A percentile compares a stretch with the other conserved stretches of the same genome.
Evolutionary conservation across 2,888 invertebrate species (phyloP).

Genomic region (Conops quadrifasciatus): DNA sequence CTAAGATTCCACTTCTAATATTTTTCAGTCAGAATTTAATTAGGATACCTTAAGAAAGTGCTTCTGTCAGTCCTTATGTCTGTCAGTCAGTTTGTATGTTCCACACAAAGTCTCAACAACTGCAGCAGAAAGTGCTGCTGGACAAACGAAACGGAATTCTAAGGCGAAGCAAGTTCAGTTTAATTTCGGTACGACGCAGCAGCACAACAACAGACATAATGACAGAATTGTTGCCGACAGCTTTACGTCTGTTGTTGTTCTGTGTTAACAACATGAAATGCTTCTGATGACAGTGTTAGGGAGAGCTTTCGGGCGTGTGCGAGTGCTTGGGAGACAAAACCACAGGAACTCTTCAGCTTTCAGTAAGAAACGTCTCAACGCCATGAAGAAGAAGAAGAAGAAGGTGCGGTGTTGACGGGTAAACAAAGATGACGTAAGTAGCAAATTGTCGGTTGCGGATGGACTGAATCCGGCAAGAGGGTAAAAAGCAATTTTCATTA

Average conservation of each 20-base stretch:
- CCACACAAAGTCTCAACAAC: neutral
- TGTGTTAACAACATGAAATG: neutral
- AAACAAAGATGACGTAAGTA: no score
- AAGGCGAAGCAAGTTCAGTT: slow-evolving; percentile 18
- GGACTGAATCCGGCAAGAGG: neutral
- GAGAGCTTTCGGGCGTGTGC: neutral
- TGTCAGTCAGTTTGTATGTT: neutral
- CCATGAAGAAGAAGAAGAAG: no score
- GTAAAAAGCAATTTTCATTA: slow-evolving; percentile 4
- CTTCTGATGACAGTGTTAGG: slow-evolving; percentile 2
- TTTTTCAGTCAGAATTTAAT: slow-evolving; percentile 31
- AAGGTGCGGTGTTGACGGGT: no score
- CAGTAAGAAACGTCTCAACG: no score
- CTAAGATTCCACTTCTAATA: neutral
- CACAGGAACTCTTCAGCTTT: no score
- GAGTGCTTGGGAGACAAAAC: neutral
- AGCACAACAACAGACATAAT: neutral
- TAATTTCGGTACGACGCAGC: slow-evolving; percentile 12
- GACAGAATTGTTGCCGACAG: slow-evolving; percentile 22
- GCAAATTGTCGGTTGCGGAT: neutral
- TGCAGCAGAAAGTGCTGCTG: neutral
- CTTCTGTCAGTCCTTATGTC: neutral
- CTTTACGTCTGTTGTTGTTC: slow-evolving; percentile 4
- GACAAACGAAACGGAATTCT: slow-evolving; percentile 17
- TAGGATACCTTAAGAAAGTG: slow-evolving; percentile 34